Percentiles rank a stretch among this genome's conserved stretches.
These are phyloP conservation scores for Cacatua alba DNA, from an alignment of 2,113 vertebrate species.

Conservation along the genomic window DNA sequence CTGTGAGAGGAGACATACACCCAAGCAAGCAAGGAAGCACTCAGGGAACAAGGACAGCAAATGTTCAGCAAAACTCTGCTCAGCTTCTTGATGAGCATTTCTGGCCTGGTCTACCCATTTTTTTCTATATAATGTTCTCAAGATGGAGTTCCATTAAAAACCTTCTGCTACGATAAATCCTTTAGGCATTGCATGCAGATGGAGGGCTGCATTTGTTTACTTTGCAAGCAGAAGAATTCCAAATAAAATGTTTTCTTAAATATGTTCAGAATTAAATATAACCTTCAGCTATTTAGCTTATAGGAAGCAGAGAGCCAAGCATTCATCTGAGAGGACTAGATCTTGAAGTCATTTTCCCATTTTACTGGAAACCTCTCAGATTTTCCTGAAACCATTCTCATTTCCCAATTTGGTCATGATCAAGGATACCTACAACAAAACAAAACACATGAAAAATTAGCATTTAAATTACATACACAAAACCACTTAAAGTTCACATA, in stretches of 20 bases:
- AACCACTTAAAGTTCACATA: not conserved
- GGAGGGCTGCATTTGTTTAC: not conserved
- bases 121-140: slow-evolving; percentile 5
- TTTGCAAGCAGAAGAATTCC: not conserved
- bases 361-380: not conserved
- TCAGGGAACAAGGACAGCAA: fast-evolving
- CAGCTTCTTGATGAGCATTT: not conserved
- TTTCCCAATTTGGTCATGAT: not conserved
- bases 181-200: not conserved
- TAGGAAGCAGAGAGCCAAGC: not conserved
- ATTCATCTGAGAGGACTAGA: not conserved
- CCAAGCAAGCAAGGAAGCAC: not conserved
- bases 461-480: not conserved
- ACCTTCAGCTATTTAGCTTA: not conserved
- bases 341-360: not conserved
- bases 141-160: not conserved
- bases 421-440: not conserved
- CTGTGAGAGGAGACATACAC: not conserved
- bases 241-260: not conserved
- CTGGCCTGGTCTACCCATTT: not conserved
- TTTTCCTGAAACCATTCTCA: not conserved
- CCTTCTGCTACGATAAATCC: not conserved
- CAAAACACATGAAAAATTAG: not conserved
- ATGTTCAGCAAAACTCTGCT: not conserved
- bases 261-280: slow-evolving; percentile 28